A percentile compares a stretch with the other conserved stretches of the same genome.
phyloP scores from a whole-genome alignment of 2,113 vertebrate genomes.

The Hymenochirus boettgeri region DNA sequence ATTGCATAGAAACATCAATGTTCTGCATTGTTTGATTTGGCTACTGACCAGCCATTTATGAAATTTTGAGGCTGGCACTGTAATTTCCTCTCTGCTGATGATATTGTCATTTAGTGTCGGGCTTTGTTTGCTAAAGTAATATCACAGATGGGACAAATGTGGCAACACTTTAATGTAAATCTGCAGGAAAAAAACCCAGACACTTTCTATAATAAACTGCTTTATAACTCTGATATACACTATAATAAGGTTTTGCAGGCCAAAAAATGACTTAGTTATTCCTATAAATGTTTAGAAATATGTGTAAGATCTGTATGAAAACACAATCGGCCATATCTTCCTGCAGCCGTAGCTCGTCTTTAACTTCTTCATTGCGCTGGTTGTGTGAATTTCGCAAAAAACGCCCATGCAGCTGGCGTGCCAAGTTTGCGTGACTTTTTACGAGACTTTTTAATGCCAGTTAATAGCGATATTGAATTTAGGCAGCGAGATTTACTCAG shows the following conservation, averaged over 20 bases:
- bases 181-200: neutral
- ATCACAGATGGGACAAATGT: neutral
- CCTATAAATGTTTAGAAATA: conserved; percentile 7
- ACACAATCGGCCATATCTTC: too few species aligned
- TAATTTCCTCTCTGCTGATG: conserved; percentile 1
- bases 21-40: conserved; percentile 21
- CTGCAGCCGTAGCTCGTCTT: too few species aligned
- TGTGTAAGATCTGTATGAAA: too few species aligned
- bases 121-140: conserved; percentile 3
- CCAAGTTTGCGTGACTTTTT: too few species aligned
- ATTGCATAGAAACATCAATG: conserved; percentile 9
- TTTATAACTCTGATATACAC: neutral
- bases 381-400: too few species aligned
- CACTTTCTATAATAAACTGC: neutral
- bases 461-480: too few species aligned
- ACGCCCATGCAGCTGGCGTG: too few species aligned
- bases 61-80: neutral
- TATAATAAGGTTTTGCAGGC: neutral
- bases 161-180: neutral
- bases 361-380: too few species aligned
- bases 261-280: conserved; percentile 17
- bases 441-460: too few species aligned
- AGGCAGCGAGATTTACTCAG: too few species aligned
- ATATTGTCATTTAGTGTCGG: neutral
- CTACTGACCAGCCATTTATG: conserved; percentile 6